Percentiles rank a stretch among this genome's conserved stretches.
Conservation (phyloP, 2,113 vertebrate species). For the Gobio gobio region DNA sequence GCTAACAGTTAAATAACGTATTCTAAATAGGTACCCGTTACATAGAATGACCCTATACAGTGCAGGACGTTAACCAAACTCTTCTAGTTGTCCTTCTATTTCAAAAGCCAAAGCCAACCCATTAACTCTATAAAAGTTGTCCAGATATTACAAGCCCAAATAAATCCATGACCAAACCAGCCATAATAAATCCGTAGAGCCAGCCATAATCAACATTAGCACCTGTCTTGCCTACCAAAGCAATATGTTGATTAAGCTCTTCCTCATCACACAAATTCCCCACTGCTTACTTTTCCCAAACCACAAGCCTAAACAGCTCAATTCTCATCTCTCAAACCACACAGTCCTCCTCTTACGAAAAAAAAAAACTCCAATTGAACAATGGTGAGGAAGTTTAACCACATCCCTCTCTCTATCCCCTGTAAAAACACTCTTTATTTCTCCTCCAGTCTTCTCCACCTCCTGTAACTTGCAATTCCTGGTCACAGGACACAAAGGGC, state of each 20-base stretch:
- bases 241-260: conserved; percentile 13
- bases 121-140: background rate
- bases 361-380: background rate
- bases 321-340: conserved; percentile 2
- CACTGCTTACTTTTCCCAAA: background rate
- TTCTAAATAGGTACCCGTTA: background rate
- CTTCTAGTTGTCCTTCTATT: background rate
- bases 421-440: conserved; percentile 5
- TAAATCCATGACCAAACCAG: background rate
- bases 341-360: background rate
- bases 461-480: background rate
- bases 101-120: background rate
- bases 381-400: conserved; percentile 8
- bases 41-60: background rate
- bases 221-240: background rate
- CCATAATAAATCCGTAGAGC: background rate
- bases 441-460: background rate
- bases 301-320: conserved; percentile 3
- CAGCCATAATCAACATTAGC: background rate
- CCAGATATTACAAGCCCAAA: background rate
- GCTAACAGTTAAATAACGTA: background rate
- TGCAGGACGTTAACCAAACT: background rate
- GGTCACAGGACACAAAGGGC: background rate
- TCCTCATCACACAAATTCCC: conserved; percentile 9
- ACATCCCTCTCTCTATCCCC: background rate